These are phyloP conservation scores for Gambusia holbrooki DNA, from an alignment of 2,113 vertebrate genomes.

Conservation along the genomic window DNA sequence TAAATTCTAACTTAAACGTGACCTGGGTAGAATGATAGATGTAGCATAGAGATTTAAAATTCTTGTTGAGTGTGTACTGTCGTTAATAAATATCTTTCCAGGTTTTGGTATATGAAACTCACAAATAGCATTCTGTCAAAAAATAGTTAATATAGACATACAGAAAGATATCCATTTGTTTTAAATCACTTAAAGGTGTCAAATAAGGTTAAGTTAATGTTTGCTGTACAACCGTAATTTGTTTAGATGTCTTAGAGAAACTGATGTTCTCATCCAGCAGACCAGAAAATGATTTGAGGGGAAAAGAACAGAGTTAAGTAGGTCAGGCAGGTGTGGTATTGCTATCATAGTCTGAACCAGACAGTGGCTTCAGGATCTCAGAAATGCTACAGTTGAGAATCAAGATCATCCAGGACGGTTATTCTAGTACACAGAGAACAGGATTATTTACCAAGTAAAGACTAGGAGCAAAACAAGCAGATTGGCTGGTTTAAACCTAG, in stretches of 20 bases:
- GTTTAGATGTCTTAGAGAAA: neutral
- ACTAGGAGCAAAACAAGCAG: too few species aligned
- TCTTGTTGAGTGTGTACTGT: neutral
- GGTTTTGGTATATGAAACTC: neutral
- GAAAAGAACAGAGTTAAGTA: neutral
- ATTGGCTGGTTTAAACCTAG: too few species aligned
- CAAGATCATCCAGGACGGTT: too few species aligned
- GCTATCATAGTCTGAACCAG: neutral
- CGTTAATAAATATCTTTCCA: neutral
- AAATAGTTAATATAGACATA: neutral
- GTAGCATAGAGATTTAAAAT: neutral
- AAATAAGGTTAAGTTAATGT: too few species aligned
- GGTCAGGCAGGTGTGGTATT: neutral
- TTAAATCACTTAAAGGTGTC: neutral
- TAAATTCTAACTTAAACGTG: slow-evolving; percentile 1
- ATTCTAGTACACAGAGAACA: neutral
- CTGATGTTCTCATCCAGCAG: neutral
- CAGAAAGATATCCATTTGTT: neutral
- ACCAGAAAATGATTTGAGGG: neutral
- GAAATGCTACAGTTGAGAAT: too few species aligned
- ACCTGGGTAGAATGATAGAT: neutral
- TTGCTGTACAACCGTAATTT: neutral
- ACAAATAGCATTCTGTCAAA: neutral
- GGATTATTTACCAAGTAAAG: neutral
- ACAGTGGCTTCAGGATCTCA: neutral